Base-by-base conservation (phyloP, 2,888 invertebrate genomes). In the Megastigmus dorsalis region DNA sequence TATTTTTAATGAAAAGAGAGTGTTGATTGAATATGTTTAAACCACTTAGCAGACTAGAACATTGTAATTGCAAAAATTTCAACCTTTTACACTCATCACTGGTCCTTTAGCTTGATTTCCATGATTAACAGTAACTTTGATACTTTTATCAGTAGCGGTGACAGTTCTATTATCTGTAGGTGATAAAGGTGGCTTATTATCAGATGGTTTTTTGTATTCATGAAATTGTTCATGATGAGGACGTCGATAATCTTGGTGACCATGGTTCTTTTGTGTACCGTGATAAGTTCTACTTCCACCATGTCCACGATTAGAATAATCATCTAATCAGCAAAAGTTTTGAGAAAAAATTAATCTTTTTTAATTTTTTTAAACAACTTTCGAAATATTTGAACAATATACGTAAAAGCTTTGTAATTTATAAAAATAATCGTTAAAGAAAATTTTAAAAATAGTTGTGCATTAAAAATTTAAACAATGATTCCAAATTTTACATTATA, bases 11-110 rank as follows among this genome's bases (percentile, higher is more conserved):
- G 23, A n/a, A n/a, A n/a, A n/a, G n/a, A n/a, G n/a, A n/a, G n/a
- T n/a, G n/a, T n/a, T n/a, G n/a, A n/a, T n/a, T n/a, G n/a, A n/a
- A n/a, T n/a, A n/a, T n/a, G n/a, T n/a, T n/a, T n/a, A n/a, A n/a
- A n/a, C n/a, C n/a, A n/a, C n/a, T n/a, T n/a, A n/a, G n/a, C n/a
- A n/a, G n/a, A n/a, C n/a, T n/a, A n/a, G n/a, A 54, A 6, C 7
- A 55, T 55, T 54, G n/a, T 5, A 55, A 23, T 30, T 50, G 20
- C 60, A 13, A 30, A 72, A 73, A 52, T 23, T 59, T 38, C 15
- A 38, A 86, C 86, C 86, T 84, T 85, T 87, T 18, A 86, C 85
- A 66, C 86, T 86, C 84, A 85, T 86, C 0, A 87, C 80, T 65
- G 83, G 80, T 13, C 82, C 84, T 71, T 84, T 85, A 10, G 80